Conservation (phyloP, 2,888 invertebrate genomes). For the Argyresthia goedartella region DNA sequence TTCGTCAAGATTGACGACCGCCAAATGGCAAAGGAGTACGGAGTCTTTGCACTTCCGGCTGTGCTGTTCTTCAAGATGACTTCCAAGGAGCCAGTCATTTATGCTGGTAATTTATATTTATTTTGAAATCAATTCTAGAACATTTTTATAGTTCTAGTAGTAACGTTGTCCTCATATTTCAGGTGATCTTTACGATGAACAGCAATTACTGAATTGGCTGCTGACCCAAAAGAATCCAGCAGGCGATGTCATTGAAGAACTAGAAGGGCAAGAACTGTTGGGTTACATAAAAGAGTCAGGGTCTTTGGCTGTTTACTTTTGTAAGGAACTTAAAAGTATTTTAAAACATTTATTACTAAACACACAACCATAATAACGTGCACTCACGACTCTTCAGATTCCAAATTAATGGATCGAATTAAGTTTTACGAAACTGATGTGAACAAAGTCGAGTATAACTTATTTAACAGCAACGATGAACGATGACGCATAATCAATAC, state of each 20-base stretch:
- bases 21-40: constrained; percentile 86
- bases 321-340: constrained; percentile 73
- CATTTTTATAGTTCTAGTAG: neutral
- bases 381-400: neutral
- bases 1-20: constrained; percentile 94
- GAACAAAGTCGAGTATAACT: no score
- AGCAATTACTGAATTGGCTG: constrained; percentile 90
- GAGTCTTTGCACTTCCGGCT: constrained; percentile 91
- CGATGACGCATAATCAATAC: constrained; percentile 1
- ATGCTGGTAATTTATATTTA: constrained; percentile 75
- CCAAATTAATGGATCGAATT: no score
- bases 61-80: constrained; percentile 91
- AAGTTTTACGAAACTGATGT: no score
- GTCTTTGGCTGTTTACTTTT: constrained; percentile 91
- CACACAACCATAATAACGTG: neutral
- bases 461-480: neutral
- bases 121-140: no score
- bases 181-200: constrained; percentile 90
- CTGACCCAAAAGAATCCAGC: constrained; percentile 93
- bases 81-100: constrained; percentile 91
- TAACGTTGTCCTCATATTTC: constrained; percentile 14
- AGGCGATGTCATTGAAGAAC: constrained; percentile 90
- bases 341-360: no score
- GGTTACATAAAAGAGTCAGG: constrained; percentile 83
- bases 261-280: constrained; percentile 84